Evolutionary conservation across 2,888 invertebrate genomes (phyloP), one percentile per base, ranked within the genome.

Genomic region (Pachliopta kotzebuea): DNA sequence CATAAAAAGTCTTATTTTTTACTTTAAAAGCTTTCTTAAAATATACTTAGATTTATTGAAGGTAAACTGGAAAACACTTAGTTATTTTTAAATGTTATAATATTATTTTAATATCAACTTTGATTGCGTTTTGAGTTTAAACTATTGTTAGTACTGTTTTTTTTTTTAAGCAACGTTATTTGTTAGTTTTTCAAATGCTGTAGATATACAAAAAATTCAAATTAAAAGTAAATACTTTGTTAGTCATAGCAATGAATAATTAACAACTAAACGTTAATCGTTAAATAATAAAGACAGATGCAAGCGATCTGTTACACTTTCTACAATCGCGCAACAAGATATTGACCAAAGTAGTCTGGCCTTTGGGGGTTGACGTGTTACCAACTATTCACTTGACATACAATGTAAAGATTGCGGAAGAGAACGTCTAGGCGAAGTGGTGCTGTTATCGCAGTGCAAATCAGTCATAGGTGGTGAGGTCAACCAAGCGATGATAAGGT

Each of bases 401-500:
- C n/a, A 4, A 23, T 24, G 63, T 8, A 49, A 67, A 56, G 63
- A 26, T 53, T 26, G 52, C 24, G 9, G 53, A 67, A 66, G 52
- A 69, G 62, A 71, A 60, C 80, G 63, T 82, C 82, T 73, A 62
- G 24, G 60, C 70, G 70, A 58, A 67, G 56, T 81, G 80, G 85
- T 71, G 23, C 55, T 66, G 54, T 66, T 79, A 85, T 83, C 83
- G 69, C 67, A 79, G 77, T 80, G 83, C 85, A 83, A 85, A 88
- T 88, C 86, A 85, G 83, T 83, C 81, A 84, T 74, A 85, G 88
- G 84, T 84, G 79, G 76, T 68, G 70, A 77, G 85, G 85, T 87
- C 84, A 82, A 71, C 69, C 76, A 76, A 73, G 72, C 71, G 76
- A 77, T 74, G 82, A 81, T 83, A 84, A 83, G 70, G 63, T 56